A percentile compares a stretch with the other conserved stretches of the same genome.
These are phyloP conservation scores for Melanaphis sacchari DNA, from an alignment of 1,140 invertebrate species.

Conservation along the genomic window DNA sequence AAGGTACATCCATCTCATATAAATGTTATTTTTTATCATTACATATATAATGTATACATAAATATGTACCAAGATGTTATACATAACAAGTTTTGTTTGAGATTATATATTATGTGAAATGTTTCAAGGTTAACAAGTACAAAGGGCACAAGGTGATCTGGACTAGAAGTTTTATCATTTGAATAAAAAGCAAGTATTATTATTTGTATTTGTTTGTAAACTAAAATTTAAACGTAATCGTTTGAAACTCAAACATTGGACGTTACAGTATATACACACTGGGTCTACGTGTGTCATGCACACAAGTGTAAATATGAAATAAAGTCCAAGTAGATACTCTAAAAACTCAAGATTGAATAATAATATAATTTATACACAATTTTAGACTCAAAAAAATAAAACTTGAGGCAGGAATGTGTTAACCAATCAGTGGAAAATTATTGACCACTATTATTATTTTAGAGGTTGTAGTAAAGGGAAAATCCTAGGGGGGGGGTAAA, in stretches of 20 bases:
- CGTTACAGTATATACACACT: too few relatives aligned
- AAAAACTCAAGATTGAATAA: not conserved
- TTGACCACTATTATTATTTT: too few relatives aligned
- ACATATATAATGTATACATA: not conserved
- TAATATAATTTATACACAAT: too few relatives aligned
- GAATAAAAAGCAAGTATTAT: not conserved
- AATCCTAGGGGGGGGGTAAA: too few relatives aligned
- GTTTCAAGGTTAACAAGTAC: constrained; percentile 6
- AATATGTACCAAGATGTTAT: not conserved
- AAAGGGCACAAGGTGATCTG: not conserved
- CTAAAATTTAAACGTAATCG: not conserved
- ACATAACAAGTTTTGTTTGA: not conserved
- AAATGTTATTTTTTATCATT: not conserved
- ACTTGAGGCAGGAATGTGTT: too few relatives aligned
- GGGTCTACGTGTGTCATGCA: not conserved
- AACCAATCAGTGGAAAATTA: too few relatives aligned
- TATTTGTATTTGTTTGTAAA: not conserved
- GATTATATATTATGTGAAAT: not conserved
- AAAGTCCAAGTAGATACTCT: not conserved
- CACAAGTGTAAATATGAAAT: not conserved
- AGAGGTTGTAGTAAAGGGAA: too few relatives aligned
- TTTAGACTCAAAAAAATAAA: too few relatives aligned
- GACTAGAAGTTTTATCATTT: not conserved
- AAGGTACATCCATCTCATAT: not conserved
- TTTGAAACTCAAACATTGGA: too few relatives aligned